Evolutionary conservation across 2,113 vertebrate genomes (phyloP).

Genomic region (Holacanthus passer): DNA sequence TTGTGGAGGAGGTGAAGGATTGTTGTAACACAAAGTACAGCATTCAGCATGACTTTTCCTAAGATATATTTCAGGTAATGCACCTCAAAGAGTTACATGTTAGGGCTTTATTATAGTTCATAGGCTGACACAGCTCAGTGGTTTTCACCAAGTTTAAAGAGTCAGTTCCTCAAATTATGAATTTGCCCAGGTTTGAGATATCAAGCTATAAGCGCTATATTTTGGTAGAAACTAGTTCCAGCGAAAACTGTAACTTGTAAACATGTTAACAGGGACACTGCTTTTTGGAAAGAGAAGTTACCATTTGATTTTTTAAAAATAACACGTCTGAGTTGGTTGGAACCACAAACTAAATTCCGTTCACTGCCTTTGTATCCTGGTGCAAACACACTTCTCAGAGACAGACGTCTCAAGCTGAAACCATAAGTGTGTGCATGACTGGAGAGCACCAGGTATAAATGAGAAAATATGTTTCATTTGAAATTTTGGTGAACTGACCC

Average conservation of each 20-base stretch:
- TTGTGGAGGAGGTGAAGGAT: conserved; percentile 24
- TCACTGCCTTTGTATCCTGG: background rate
- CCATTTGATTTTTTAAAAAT: too few species aligned
- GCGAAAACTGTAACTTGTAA: too few species aligned
- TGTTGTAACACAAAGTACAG: conserved; percentile 33
- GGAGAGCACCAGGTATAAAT: background rate
- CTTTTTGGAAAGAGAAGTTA: too few species aligned
- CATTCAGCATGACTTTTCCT: conserved; percentile 24
- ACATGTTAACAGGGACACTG: too few species aligned
- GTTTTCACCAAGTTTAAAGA: background rate
- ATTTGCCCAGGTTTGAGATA: background rate
- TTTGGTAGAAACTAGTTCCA: background rate
- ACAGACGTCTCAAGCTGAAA: background rate
- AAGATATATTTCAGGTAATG: conserved; percentile 6
- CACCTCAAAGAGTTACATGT: conserved; percentile 4
- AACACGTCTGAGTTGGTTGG: too few species aligned
- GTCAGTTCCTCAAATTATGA: background rate
- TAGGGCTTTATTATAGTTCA: conserved; percentile 3
- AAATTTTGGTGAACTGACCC: background rate
- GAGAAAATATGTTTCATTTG: background rate
- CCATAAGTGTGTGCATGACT: background rate
- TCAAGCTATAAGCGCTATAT: background rate
- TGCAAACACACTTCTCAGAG: background rate
- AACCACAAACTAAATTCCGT: background rate
- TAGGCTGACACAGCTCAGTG: background rate